Conservation (phyloP, 2,113 vertebrate genomes). For the Cinclus cinclus region DNA sequence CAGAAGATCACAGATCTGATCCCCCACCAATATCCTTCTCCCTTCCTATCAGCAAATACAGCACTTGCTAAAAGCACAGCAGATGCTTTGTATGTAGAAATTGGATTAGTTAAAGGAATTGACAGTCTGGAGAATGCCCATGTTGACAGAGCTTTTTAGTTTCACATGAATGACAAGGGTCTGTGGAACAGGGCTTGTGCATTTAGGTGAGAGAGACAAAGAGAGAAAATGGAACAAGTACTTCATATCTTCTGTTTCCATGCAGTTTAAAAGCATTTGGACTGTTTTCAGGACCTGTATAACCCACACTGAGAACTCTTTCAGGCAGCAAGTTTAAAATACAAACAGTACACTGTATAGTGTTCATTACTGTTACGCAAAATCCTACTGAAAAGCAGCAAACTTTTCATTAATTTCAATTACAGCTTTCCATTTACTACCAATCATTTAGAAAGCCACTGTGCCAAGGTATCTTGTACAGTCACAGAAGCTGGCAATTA, state of each 20-base stretch:
- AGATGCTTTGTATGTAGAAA: slow-evolving; percentile 7
- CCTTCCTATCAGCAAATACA: background rate
- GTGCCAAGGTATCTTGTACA: background rate
- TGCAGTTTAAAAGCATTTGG: background rate
- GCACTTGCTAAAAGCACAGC: background rate
- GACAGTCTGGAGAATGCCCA: background rate
- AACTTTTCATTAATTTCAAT: background rate
- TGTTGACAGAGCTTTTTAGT: slow-evolving; percentile 26
- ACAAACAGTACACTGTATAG: background rate
- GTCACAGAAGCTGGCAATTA: background rate
- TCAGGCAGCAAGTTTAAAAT: background rate
- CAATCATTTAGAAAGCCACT: background rate
- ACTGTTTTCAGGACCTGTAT: background rate
- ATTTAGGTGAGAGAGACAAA: background rate
- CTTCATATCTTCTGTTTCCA: background rate
- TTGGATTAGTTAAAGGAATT: background rate
- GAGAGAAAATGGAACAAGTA: background rate
- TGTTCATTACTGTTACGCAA: background rate
- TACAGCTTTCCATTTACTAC: background rate
- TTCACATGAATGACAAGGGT: background rate
- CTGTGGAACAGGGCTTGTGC: background rate
- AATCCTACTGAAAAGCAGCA: background rate
- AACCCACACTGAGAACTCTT: background rate
- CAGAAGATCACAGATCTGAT: background rate
- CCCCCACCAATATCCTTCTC: background rate